A percentile compares a stretch with the other conserved stretches of the same genome.
These are phyloP conservation scores for Strigamia crassipes DNA, from an alignment of 2,888 invertebrate genomes.

Conservation along the genomic window DNA sequence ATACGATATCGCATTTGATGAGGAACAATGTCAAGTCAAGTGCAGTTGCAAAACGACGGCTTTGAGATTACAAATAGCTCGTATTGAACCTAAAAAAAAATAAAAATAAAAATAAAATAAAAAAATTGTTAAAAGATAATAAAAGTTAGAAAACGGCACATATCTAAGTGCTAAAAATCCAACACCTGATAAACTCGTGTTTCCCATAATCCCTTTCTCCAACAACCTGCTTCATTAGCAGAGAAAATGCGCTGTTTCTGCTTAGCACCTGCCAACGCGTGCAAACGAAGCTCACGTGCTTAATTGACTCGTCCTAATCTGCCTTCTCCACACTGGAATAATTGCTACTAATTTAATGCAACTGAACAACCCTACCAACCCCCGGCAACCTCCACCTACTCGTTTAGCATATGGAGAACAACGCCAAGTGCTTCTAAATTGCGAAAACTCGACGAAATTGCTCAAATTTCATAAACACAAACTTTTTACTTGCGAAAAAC, in stretches of 20 bases:
- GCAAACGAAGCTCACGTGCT: slow-evolving; percentile 29
- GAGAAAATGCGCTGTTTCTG: slow-evolving; percentile 34
- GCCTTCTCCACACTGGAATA: slow-evolving; percentile 34
- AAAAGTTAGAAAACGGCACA: not conserved
- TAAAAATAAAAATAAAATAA: no score
- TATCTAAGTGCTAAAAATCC: slow-evolving; percentile 8
- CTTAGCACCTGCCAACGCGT: slow-evolving; percentile 26
- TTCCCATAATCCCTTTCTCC: slow-evolving; percentile 27
- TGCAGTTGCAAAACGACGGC: not conserved
- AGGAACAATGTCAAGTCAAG: not conserved
- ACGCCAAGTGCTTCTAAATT: slow-evolving; percentile 27
- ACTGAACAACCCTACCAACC: slow-evolving; percentile 19
- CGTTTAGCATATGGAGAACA: slow-evolving; percentile 19
- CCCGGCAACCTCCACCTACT: slow-evolving; percentile 1
- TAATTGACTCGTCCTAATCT: slow-evolving; percentile 35
- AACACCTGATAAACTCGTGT: slow-evolving; percentile 27
- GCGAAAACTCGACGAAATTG: slow-evolving; percentile 31
- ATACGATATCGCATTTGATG: not conserved
- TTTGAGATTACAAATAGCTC: not conserved
- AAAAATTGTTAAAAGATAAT: not conserved
- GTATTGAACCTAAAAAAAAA: not conserved
- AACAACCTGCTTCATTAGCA: slow-evolving; percentile 31
- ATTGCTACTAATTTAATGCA: slow-evolving; percentile 36
- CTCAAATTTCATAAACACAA: slow-evolving; percentile 36
- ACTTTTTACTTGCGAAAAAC: slow-evolving; percentile 18